Conservation (phyloP, 2,113 vertebrate species). For the Pomatorhinus ruficollis region DNA sequence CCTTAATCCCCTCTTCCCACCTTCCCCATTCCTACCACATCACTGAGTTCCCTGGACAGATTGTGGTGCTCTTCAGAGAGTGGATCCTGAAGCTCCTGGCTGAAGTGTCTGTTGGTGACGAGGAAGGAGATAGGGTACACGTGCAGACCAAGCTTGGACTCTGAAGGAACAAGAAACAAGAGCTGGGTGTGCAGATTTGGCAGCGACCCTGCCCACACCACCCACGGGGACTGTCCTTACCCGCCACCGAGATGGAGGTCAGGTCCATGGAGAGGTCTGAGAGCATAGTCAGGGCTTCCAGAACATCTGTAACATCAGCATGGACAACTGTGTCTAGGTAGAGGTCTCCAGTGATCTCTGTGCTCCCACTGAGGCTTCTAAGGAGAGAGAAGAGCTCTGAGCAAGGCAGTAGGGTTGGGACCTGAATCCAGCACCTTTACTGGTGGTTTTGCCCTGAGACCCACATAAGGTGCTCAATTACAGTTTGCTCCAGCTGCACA, state of each 20-base stretch:
- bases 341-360: neutral
- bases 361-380: neutral
- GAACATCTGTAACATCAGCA: neutral
- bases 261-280: neutral
- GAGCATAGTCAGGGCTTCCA: neutral
- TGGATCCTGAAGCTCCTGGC: neutral
- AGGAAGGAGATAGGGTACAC: constrained; percentile 33
- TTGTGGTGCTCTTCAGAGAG: neutral
- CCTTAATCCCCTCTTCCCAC: neutral
- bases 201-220: accelerated
- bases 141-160: neutral
- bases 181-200: neutral
- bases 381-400: neutral
- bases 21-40: neutral
- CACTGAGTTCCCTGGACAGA: neutral
- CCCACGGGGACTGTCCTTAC: neutral
- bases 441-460: too few relatives aligned
- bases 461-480: neutral
- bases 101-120: constrained; percentile 21
- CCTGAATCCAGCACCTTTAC: accelerated
- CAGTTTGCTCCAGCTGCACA: neutral
- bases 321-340: neutral
- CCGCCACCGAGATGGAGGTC: neutral
- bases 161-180: neutral
- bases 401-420: neutral